Evolutionary conservation across 1,140 invertebrate genomes (phyloP).

Genomic region (Eciton burchellii): DNA sequence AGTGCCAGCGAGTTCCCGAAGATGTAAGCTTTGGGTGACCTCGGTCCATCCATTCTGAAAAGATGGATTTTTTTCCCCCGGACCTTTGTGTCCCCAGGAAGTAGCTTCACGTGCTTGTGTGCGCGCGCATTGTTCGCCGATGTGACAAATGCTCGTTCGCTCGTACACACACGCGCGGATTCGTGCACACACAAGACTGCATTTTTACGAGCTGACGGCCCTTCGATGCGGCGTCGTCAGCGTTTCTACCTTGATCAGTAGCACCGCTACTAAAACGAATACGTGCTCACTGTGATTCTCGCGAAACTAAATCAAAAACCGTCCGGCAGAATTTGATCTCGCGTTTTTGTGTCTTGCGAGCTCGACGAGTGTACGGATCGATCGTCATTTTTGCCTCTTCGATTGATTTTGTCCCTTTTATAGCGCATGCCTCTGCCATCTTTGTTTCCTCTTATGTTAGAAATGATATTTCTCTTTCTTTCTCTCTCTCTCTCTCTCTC

Average conservation of each 20-base stretch:
- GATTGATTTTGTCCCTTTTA: too few species aligned
- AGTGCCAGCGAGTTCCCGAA: constrained; percentile 55
- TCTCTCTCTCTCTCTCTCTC: too few species aligned
- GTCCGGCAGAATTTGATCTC: neutral
- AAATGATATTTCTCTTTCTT: too few species aligned
- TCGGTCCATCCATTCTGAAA: constrained; percentile 55
- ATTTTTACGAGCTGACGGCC: constrained; percentile 51
- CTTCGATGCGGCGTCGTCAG: constrained; percentile 56
- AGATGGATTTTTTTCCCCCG: constrained; percentile 67
- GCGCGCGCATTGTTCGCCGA: constrained; percentile 41
- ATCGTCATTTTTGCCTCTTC: too few species aligned
- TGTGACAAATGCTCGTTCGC: constrained; percentile 28
- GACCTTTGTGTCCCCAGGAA: constrained; percentile 47
- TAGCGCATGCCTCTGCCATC: too few species aligned
- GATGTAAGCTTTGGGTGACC: constrained; percentile 68
- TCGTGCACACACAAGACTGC: neutral
- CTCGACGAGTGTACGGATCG: neutral
- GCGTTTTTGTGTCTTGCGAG: neutral
- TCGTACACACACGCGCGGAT: neutral
- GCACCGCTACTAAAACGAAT: constrained; percentile 14
- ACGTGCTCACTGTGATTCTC: neutral
- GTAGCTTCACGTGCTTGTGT: constrained; percentile 28
- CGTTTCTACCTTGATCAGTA: constrained; percentile 34
- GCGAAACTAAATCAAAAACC: neutral
- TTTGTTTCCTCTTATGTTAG: too few species aligned